phyloP scores from a whole-genome alignment of 2,888 invertebrate species.

The Fragum whitleyi region DNA sequence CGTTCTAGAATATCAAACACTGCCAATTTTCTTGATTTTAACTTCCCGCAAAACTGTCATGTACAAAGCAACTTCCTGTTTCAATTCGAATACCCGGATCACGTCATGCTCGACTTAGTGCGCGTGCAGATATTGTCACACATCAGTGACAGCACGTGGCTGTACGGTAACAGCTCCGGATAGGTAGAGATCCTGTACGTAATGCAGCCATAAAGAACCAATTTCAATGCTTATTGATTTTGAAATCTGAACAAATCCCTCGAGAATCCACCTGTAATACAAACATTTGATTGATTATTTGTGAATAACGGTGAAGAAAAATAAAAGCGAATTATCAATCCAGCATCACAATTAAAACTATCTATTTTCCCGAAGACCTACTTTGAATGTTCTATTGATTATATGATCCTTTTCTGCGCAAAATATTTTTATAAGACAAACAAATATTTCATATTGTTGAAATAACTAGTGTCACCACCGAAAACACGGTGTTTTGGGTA shows the following conservation, averaged over 20 bases:
- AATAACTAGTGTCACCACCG: no score
- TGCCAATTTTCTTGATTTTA: background rate
- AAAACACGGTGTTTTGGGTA: no score
- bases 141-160: background rate
- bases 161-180: background rate
- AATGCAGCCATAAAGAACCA: background rate
- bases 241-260: background rate
- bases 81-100: background rate
- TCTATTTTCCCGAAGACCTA: slow-evolving; percentile 24
- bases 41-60: background rate
- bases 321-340: slow-evolving; percentile 8
- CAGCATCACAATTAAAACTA: slow-evolving; percentile 23
- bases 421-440: no score
- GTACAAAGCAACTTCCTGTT: slow-evolving; percentile 9
- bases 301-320: background rate
- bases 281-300: slow-evolving; percentile 24
- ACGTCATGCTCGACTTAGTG: background rate
- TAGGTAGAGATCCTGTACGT: background rate
- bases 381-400: slow-evolving; percentile 17
- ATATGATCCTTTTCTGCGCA: background rate
- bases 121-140: background rate
- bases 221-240: slow-evolving; percentile 22
- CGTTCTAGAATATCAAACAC: background rate
- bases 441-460: no score
- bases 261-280: slow-evolving; percentile 21